phyloP scores from a whole-genome alignment of 2,113 vertebrate genomes.

The Oceanites oceanicus region DNA sequence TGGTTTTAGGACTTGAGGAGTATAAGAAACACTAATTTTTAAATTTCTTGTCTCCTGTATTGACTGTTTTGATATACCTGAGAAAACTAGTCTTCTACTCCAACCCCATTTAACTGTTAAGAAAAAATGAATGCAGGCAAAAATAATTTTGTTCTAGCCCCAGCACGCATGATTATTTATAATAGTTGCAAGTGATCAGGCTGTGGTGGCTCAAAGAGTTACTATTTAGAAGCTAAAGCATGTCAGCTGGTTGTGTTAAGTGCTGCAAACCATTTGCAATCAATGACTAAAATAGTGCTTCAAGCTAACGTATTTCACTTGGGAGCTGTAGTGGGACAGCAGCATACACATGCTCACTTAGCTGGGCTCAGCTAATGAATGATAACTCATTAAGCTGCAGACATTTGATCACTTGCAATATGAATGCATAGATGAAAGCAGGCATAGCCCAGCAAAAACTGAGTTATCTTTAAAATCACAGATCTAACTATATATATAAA shows the following conservation, averaged over 20 bases:
- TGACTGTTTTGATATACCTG: background rate
- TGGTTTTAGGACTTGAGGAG: background rate
- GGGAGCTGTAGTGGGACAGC: background rate
- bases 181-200: background rate
- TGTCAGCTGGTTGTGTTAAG: background rate
- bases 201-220: background rate
- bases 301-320: background rate
- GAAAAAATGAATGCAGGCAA: background rate
- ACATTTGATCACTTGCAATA: background rate
- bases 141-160: background rate
- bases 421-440: background rate
- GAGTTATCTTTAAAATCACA: background rate
- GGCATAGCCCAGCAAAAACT: background rate
- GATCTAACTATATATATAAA: background rate
- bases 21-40: background rate
- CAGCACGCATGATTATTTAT: background rate
- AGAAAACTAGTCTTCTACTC: background rate
- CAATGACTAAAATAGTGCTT: background rate
- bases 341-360: background rate
- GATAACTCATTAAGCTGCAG: background rate
- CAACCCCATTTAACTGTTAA: background rate
- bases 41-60: background rate
- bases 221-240: background rate
- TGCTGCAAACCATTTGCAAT: background rate
- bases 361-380: background rate